phyloP scores from a whole-genome alignment of 2,113 vertebrate genomes.

The Bubo blakistoni region DNA sequence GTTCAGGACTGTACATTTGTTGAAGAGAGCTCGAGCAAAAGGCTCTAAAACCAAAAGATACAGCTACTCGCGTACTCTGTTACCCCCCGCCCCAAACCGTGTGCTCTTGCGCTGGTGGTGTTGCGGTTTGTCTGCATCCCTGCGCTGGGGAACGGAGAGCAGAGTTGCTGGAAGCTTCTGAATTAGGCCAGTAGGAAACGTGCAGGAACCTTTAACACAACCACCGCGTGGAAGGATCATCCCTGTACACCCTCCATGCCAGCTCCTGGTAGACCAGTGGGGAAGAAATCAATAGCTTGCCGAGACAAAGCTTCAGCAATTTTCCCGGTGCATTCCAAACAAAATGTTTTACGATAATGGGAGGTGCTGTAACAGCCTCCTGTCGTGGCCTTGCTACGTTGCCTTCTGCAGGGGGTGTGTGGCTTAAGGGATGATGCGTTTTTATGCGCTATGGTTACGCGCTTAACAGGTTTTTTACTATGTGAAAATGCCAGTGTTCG shows the following conservation, averaged over 20 bases:
- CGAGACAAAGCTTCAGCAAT: neutral
- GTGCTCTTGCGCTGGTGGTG: neutral
- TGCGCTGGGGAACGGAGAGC: rapidly evolving
- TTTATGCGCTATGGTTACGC: rapidly evolving
- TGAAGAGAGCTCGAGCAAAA: neutral
- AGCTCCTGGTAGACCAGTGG: neutral
- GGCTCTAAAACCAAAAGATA: neutral
- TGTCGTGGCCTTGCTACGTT: rapidly evolving
- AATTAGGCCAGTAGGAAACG: neutral
- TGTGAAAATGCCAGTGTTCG: neutral
- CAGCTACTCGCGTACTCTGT: neutral
- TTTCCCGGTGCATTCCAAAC: neutral
- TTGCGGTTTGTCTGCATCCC: neutral
- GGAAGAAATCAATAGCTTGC: neutral
- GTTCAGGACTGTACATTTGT: neutral
- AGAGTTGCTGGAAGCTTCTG: neutral
- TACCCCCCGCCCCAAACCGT: neutral
- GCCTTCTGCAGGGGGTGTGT: rapidly evolving
- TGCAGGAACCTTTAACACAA: neutral
- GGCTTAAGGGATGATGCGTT: neutral
- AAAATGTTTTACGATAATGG: neutral
- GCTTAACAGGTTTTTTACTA: neutral
- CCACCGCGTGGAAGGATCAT: neutral
- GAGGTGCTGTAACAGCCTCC: neutral
- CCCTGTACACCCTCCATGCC: neutral